Base-by-base conservation (phyloP, 2,888 invertebrate species). In the Ochropacha duplaris region DNA sequence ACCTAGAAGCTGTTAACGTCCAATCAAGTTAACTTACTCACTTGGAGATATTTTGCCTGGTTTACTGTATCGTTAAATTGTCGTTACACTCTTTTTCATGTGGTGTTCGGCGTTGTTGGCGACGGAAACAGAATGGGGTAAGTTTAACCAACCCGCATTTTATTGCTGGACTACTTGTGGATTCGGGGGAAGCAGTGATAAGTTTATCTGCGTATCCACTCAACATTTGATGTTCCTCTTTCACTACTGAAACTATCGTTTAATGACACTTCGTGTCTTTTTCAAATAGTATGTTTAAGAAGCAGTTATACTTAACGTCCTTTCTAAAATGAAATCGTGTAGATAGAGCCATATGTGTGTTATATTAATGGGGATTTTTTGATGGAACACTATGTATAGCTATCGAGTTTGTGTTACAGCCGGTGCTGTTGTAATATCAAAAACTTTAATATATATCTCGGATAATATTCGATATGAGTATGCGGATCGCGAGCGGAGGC, bases 61-160 rank as follows among this genome's bases (percentile, higher is more conserved):
- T 86, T 88, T 83, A 88, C 81, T 74, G 79, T 84, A 81, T 86
- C 87, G 84, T 90, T 88, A 90, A 90, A 87, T 68, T 77, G 83
- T 81, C 84, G 76, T 90, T 88, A 85, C 84, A 78, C 81, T 87
- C 81, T 87, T 89, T 90, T 93, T 92, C 90, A 91, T 92, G 92
- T 90, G 92, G 84, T 76, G 86, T 81, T 75, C 74, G 78, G 68
- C 73, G 72, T 72, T 76, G 74, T 72, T 76, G 74, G 62, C 79
- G 76, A 66, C 78, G 81, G 78, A 77, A 81, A 79, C 88, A 94
- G 94, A 94, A 94, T 87, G 94, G 94, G 93, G 94, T 94, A 90
- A 94, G 94, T 87, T 68, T 60, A 67, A 64, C 57, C 56, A 59
- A 59, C 58, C 49, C 44, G n/a, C 19, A 64, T 81, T 87, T 88